Conservation (phyloP, 2,113 vertebrate genomes). For the Brachirus orientalis region DNA sequence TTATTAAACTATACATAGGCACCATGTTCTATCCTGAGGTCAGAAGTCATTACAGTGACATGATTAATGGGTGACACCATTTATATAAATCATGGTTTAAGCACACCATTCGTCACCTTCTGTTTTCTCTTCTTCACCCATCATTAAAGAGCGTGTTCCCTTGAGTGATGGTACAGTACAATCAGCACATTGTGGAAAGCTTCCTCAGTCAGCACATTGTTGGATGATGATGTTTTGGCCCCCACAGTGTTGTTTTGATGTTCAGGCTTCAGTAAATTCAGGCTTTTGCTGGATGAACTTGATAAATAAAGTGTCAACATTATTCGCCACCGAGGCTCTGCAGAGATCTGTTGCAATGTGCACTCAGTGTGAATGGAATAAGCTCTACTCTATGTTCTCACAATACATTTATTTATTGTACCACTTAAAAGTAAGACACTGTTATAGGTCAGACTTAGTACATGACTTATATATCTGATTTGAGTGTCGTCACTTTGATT, state of each 20-base stretch:
- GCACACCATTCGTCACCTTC: conserved; percentile 67
- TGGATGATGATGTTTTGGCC: conserved; percentile 45
- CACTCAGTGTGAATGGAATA: not conserved
- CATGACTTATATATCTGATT: not conserved
- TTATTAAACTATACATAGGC: conserved; percentile 55
- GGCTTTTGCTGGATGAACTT: conserved; percentile 22
- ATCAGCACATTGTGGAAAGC: conserved; percentile 69
- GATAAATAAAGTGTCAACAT: conserved; percentile 5
- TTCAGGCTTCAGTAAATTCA: conserved; percentile 40
- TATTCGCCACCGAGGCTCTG: not conserved
- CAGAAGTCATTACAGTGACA: conserved; percentile 67
- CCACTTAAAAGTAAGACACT: not conserved
- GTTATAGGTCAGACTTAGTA: not conserved
- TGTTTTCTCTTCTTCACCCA: conserved; percentile 69
- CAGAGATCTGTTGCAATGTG: conserved; percentile 1
- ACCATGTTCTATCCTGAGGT: conserved; percentile 39
- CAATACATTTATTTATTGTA: not conserved
- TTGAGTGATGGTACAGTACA: conserved; percentile 72
- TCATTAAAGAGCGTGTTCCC: conserved; percentile 71
- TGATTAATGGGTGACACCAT: conserved; percentile 67
- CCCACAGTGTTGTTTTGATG: conserved; percentile 21
- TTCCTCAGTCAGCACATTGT: conserved; percentile 71
- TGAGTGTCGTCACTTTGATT: too few species aligned
- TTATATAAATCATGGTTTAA: conserved; percentile 73
- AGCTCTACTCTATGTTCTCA: not conserved